These are phyloP conservation scores for Dascillus cervinus DNA, from an alignment of 2,888 invertebrate genomes.

Conservation along the genomic window DNA sequence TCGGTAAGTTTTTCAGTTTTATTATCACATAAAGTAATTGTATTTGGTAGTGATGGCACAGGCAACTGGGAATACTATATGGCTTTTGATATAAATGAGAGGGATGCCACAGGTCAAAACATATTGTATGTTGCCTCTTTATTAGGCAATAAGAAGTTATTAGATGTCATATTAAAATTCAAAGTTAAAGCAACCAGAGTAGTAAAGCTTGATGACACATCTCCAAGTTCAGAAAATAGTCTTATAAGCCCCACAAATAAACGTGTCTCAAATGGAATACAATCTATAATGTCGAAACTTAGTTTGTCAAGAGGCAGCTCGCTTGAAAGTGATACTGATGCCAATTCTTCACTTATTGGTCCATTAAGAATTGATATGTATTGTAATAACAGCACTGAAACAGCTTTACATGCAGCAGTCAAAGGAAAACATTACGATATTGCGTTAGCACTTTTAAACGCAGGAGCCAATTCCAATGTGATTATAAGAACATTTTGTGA, in stretches of 20 bases:
- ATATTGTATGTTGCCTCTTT: constrained; percentile 85
- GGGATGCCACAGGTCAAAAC: constrained; percentile 84
- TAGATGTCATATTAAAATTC: constrained; percentile 68
- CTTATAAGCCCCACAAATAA: constrained; percentile 53
- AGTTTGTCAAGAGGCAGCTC: constrained; percentile 54
- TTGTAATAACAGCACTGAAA: constrained; percentile 70
- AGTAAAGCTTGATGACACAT: constrained; percentile 40
- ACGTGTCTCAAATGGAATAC: constrained; percentile 80
- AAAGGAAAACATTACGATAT: constrained; percentile 68
- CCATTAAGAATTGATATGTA: constrained; percentile 68
- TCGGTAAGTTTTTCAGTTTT: constrained; percentile 34
- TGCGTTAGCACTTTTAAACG: constrained; percentile 58
- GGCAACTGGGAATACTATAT: constrained; percentile 76
- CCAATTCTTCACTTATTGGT: constrained; percentile 48
- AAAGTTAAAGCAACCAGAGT: constrained; percentile 51
- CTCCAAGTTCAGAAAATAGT: constrained; percentile 31
- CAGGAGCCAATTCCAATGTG: constrained; percentile 78
- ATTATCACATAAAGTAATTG: constrained; percentile 1
- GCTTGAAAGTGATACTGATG: constrained; percentile 37
- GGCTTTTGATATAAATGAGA: constrained; percentile 89
- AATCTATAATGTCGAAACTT: constrained; percentile 77
- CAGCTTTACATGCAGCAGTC: constrained; percentile 75
- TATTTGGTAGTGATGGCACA: constrained; percentile 52
- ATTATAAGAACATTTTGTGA: constrained; percentile 49
- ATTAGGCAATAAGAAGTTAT: constrained; percentile 70